Percentiles rank a stretch among this genome's conserved stretches.
Evolutionary conservation across 2,888 invertebrate species (phyloP).

Genomic region (Mimumesa dahlbomi): DNA sequence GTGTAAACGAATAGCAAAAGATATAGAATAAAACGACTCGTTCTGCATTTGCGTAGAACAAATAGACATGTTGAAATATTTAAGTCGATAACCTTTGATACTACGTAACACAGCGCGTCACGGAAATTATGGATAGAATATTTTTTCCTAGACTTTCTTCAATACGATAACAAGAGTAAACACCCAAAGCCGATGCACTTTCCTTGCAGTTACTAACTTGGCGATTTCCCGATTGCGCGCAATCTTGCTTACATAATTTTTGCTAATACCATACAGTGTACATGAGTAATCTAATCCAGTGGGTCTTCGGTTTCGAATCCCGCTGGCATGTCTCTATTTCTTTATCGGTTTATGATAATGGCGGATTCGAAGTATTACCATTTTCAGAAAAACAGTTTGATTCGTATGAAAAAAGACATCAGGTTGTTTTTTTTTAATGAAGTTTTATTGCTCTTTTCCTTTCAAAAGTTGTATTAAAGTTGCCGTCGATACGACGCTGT

Average conservation of each 20-base stretch:
- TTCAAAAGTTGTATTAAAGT: constrained; percentile 62
- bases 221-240: too few relatives aligned
- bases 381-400: too few relatives aligned
- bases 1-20: too few relatives aligned
- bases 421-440: not conserved
- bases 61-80: constrained; percentile 34
- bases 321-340: too few relatives aligned
- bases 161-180: not conserved
- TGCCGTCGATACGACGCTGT: constrained; percentile 21
- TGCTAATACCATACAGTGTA: too few relatives aligned
- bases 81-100: constrained; percentile 52
- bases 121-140: not conserved
- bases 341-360: too few relatives aligned
- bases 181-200: too few relatives aligned
- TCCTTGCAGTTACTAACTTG: too few relatives aligned
- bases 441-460: constrained; percentile 13
- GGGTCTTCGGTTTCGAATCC: too few relatives aligned
- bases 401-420: not conserved
- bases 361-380: too few relatives aligned
- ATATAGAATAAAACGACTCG: not conserved
- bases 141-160: not conserved
- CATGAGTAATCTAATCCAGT: too few relatives aligned
- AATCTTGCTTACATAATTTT: too few relatives aligned
- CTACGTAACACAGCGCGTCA: constrained; percentile 29
- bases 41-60: not conserved